phyloP scores from a whole-genome alignment of 2,113 vertebrate genomes.

The Perccottus glenii region DNA sequence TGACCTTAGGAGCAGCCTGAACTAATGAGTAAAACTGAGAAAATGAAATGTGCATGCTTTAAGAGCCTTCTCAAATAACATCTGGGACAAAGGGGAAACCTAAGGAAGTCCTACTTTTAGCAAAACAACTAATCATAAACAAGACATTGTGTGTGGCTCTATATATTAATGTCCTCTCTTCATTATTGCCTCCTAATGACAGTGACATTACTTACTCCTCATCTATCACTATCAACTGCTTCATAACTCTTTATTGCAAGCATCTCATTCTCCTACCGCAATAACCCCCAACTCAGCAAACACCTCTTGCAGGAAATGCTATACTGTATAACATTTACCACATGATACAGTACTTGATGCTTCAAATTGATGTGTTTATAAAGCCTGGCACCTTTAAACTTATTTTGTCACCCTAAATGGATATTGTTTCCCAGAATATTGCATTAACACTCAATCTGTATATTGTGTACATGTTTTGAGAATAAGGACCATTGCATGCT shows the following conservation, averaged over 20 bases:
- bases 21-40: constrained; percentile 16
- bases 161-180: neutral
- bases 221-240: constrained; percentile 26
- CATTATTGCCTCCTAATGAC: constrained; percentile 21
- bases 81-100: neutral
- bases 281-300: constrained; percentile 22
- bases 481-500: too few species aligned
- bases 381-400: too few species aligned
- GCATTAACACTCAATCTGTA: too few species aligned
- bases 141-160: too few species aligned
- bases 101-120: neutral
- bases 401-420: too few species aligned
- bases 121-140: too few species aligned
- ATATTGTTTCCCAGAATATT: too few species aligned
- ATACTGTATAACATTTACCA: constrained; percentile 5
- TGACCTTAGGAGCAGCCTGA: neutral
- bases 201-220: constrained; percentile 34
- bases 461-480: too few species aligned
- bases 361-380: neutral
- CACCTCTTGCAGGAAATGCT: constrained; percentile 1
- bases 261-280: constrained; percentile 12
- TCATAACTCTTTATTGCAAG: constrained; percentile 18
- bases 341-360: constrained; percentile 4
- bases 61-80: neutral
- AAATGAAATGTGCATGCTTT: constrained; percentile 10